Base-by-base conservation (phyloP, 1,140 invertebrate species). In the Yoshiicerus persimilis region DNA sequence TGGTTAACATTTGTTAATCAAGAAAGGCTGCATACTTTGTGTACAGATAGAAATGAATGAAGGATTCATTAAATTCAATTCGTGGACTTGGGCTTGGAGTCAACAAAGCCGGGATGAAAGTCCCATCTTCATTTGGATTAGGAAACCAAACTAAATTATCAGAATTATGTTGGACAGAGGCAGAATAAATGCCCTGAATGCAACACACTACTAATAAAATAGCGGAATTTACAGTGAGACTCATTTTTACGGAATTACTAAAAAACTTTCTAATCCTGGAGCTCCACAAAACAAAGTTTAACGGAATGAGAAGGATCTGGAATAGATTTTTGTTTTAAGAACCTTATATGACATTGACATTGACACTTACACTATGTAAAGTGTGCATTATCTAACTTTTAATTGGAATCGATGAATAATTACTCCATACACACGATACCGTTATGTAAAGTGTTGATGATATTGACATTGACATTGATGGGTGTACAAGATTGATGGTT, bases 11-110 rank as follows among this genome's bases (percentile, higher is more conserved):
- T n/a, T n/a, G n/a, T n/a, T n/a, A 30, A 38, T 86, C 4, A 87
- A 77, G 34, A 80, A 80, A 11, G 77, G 10, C n/a, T 41, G 6
- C 41, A 56, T 87, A 87, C 87, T 84, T 87, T 47, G 87, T 87
- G 34, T 83, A 87, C 10, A 87, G 47, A 16, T 56, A 64, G 30
- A 83, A 87, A 80, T 87, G 70, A 25, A 84, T 70, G 20, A 27
- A 30, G 25, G 64, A 64, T 30, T 87, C 75, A 27, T 87, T 47
- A 20, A 41, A 30, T 27, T 83, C 75, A 30, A 30, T 27, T 2
- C 34, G 25, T 3, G 25, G 27, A 9, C 27, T 27, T 70, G 39
- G 27, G 23, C 34, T 32, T n/a, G 39, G 32, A 1, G n/a, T n/a
- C 27, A 84, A 64, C 2, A n/a, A 20, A n/a, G 75, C 87, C 11